Conservation (phyloP, 2,888 invertebrate genomes). For the Brachylomia viminalis region DNA sequence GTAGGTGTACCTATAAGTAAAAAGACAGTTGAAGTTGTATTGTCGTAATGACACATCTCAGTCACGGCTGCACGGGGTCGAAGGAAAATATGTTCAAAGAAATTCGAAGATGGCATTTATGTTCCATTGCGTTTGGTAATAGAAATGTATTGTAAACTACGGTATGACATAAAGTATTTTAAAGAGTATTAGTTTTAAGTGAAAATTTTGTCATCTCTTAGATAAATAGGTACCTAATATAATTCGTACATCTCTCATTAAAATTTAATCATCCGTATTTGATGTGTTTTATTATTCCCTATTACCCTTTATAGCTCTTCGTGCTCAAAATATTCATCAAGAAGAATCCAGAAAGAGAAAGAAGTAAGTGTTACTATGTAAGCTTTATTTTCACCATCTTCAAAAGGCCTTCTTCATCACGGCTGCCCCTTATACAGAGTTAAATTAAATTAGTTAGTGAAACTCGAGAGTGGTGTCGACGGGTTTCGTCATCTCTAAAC, state of each 20-base stretch:
- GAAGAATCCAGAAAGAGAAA: background rate
- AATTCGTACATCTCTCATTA: background rate
- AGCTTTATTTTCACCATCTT: background rate
- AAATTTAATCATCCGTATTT: slow-evolving; percentile 10
- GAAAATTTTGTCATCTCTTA: background rate
- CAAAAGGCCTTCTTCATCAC: background rate
- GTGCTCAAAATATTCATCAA: background rate
- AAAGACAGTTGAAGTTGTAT: background rate
- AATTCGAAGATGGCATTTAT: background rate
- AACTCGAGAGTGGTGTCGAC: background rate
- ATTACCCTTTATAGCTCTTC: background rate
- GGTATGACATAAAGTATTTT: background rate
- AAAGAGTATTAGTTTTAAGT: slow-evolving; percentile 21
- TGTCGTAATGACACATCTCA: background rate
- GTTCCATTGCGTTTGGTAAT: slow-evolving; percentile 24
- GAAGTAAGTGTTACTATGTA: background rate
- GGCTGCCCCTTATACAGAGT: background rate
- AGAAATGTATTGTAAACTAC: background rate
- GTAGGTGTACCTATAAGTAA: slow-evolving; percentile 14
- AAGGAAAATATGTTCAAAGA: background rate
- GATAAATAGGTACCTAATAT: background rate
- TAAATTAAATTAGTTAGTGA: background rate
- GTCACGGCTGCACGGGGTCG: background rate
- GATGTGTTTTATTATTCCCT: slow-evolving; percentile 3
- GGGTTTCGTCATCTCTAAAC: background rate